Base-by-base conservation (phyloP, 2,113 vertebrate genomes). In the Ptilonorhynchus violaceus region DNA sequence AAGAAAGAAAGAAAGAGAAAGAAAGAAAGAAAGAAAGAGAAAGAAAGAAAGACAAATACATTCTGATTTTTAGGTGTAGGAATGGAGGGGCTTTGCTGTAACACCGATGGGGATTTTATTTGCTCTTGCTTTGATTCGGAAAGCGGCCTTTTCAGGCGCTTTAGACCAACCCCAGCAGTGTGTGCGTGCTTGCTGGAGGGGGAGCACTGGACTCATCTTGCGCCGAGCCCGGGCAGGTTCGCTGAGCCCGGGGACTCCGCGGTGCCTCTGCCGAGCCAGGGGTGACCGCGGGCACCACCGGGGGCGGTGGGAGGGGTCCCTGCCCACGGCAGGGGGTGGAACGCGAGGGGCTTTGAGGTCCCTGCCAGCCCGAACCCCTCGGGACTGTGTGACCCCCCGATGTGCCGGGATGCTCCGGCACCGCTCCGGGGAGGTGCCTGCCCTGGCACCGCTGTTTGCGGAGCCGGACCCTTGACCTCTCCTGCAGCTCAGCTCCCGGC, bases 341-440 rank as follows among this genome's bases (percentile, higher is more conserved):
- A 11, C 7, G 44, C 4, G 37, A 7, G 14, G 52, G 15, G 33
- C 5, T 44, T 21, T 20, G 1, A 18, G n/a, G 39, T 12, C 8
- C 13, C 6, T 30, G 8, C 16, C 62, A 39, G 0, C 11, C 37
- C 62, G 15, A n/a, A 6, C 9, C 16, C 30, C 7, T 4, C 15
- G 1, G 68, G 44, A n/a, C n/a, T n/a, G n/a, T n/a, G n/a, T n/a
- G n/a, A 11, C 4, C 37, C 60, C 52, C 15, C 4, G 7, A 4
- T 2, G 49, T n/a, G 9, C 25, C 1, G 1, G 0, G 8, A 13
- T 20, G 60, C 56, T 42, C 35, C 1, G 4, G 7, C 33, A 0
- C 0, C 3, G 23, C 31, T 72, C 59, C 3, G 2, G 0, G 9
- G 37, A 21, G 42, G 9, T 58, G 62, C 55, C 53, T 10, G 47